Evolutionary conservation across 2,797 vertebrate genomes (phyloP), one percentile per base, ranked within the genome.

Genomic region (Urosaurus nigricauda): DNA sequence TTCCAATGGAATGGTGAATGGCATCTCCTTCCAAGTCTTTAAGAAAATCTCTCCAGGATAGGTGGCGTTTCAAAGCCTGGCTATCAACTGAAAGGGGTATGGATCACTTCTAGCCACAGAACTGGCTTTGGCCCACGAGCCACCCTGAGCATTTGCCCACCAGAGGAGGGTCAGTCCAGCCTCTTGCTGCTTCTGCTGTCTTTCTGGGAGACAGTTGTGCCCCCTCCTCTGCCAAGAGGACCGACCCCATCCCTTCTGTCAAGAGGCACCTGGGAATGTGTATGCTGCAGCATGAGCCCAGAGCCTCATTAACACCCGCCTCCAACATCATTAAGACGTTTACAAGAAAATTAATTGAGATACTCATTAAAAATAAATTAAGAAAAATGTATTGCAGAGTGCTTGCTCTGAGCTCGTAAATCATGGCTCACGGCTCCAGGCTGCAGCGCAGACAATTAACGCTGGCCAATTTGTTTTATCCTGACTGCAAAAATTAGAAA

Each of bases 331-430:
- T 99, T 99, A 98, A 99, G 98, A 99, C 97, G 95, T 99, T 98
- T 98, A 97, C 97, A 97, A 97, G 97, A 96, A 98, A 98, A 99
- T 98, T 98, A 99, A 99, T 99, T 99, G 98, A 99, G 98, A 98
- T 98, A 98, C 98, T 98, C 98, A 98, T 99, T 99, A 98, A 98
- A 99, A 99, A 99, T 98, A 98, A 98, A 99, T 99, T 98, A 99
- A 98, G 98, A 99, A 98, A 98, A 99, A 99, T 99, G 98, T 97
- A 97, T 98, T 97, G 98, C 98, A 97, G 97, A 97, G 98, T 97
- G 97, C 97, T 95, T 96, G 96, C 97, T 97, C 96, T 95, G 95
- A 97, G 98, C 98, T 98, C 98, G 98, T 99, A 99, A 99, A 99
- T 99, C 99, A 99, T 94, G 95, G 96, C 94, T 97, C 97, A 96